phyloP scores from a whole-genome alignment of 2,113 vertebrate species.

The Oryzias woworae region DNA sequence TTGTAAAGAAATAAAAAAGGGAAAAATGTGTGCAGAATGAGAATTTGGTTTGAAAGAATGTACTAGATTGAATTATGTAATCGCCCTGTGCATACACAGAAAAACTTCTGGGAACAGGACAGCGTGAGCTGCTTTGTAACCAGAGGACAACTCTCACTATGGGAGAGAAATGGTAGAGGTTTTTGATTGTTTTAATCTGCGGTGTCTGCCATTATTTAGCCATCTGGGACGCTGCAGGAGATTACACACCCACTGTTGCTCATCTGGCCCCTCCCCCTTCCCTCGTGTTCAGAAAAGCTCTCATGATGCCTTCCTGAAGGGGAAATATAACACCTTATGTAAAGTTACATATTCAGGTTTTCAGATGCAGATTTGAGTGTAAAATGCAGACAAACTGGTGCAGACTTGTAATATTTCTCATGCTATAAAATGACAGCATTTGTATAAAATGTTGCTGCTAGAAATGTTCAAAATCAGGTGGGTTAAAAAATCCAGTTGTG shows the following conservation, averaged over 20 bases:
- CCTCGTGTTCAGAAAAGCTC: conserved; percentile 33
- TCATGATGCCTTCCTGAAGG: conserved; percentile 26
- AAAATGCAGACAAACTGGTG: neutral
- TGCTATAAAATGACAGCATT: too few relatives aligned
- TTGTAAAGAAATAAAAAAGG: too few relatives aligned
- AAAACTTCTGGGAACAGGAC: conserved; percentile 26
- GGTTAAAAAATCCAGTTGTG: neutral
- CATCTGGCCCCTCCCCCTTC: conserved; percentile 48
- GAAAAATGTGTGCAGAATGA: conserved; percentile 9
- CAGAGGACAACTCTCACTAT: conserved; percentile 14
- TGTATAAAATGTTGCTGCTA: neutral
- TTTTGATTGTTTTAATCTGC: conserved; percentile 74
- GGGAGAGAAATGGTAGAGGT: conserved; percentile 48
- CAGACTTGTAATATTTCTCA: too few relatives aligned
- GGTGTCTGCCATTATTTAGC: conserved; percentile 64
- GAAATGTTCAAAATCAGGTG: neutral
- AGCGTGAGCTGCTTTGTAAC: conserved; percentile 20
- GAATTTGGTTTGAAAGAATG: conserved; percentile 3
- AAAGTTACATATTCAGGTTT: neutral
- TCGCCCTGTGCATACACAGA: neutral
- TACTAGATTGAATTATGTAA: conserved; percentile 9
- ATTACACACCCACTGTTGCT: conserved; percentile 68
- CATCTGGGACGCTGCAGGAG: conserved; percentile 78
- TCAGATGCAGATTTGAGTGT: neutral
- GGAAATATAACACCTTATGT: conserved; percentile 18